phyloP scores from a whole-genome alignment of 1,140 invertebrate species.

The Dendrolimus kikuchii region DNA sequence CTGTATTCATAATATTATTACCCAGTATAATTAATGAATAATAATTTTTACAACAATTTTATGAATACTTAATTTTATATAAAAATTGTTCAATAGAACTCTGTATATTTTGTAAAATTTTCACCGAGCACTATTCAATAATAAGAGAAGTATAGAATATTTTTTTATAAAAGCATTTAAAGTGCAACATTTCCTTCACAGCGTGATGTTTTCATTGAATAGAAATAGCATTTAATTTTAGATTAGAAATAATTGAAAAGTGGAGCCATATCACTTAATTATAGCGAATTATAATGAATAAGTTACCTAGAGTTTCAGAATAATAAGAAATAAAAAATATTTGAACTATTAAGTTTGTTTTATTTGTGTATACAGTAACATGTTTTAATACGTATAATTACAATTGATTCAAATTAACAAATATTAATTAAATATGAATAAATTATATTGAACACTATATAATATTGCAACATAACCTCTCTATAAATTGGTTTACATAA shows the following conservation, averaged over 20 bases:
- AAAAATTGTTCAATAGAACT: no score
- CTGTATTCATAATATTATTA: no score
- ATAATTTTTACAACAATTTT: no score
- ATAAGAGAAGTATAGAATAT: no score
- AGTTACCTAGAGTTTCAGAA: slow-evolving; percentile 45
- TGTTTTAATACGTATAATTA: slow-evolving; percentile 11
- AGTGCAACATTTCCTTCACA: no score
- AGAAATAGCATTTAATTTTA: background rate
- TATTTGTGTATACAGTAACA: slow-evolving; percentile 10
- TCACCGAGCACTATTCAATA: no score
- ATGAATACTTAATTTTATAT: no score
- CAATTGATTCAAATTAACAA: slow-evolving; percentile 16
- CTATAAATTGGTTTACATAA: slow-evolving; percentile 4
- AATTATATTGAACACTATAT: slow-evolving; percentile 7
- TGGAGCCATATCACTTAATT: slow-evolving; percentile 59
- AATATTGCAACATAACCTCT: slow-evolving; percentile 11
- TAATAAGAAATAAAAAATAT: slow-evolving; percentile 30
- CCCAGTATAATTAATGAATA: no score
- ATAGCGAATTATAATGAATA: slow-evolving; percentile 47
- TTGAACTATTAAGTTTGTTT: slow-evolving; percentile 34
- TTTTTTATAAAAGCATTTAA: no score
- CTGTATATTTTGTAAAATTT: no score
- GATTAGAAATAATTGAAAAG: slow-evolving; percentile 12
- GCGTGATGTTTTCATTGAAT: no score
- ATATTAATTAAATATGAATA: slow-evolving; percentile 7